phyloP scores from a whole-genome alignment of 1,140 invertebrate genomes.

The Gryon sp. region DNA sequence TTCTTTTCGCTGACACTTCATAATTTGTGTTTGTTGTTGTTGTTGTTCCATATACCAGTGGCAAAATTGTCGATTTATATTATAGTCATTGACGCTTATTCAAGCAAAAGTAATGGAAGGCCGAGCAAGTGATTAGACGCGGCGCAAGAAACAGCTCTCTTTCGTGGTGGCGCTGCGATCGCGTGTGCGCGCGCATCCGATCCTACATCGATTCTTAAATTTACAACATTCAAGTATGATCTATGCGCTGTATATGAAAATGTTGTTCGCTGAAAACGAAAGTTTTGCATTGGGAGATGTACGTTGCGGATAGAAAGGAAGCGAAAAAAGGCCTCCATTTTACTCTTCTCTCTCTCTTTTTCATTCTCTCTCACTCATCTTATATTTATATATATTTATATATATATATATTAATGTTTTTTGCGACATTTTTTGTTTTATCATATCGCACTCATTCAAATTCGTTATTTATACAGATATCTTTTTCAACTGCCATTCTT shows the following conservation, averaged over 20 bases:
- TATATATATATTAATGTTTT: neutral
- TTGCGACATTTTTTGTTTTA: neutral
- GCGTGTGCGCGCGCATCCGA: slow-evolving; percentile 19
- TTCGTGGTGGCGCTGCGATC: slow-evolving; percentile 19
- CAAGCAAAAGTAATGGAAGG: slow-evolving; percentile 61
- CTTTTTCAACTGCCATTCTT: too few relatives aligned
- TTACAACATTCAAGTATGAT: slow-evolving; percentile 62
- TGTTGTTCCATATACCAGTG: slow-evolving; percentile 35
- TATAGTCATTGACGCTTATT: slow-evolving; percentile 60
- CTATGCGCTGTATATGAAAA: slow-evolving; percentile 63
- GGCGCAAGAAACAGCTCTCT: slow-evolving; percentile 22
- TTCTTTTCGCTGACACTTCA: slow-evolving; percentile 42
- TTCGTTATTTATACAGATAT: slow-evolving; percentile 50
- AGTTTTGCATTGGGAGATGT: slow-evolving; percentile 49
- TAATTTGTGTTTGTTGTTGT: slow-evolving; percentile 22
- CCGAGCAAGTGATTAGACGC: slow-evolving; percentile 49
- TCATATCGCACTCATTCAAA: neutral
- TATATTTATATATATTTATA: neutral
- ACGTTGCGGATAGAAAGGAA: slow-evolving; percentile 60
- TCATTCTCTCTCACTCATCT: slow-evolving; percentile 1
- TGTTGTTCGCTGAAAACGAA: slow-evolving; percentile 44
- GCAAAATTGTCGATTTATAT: slow-evolving; percentile 51
- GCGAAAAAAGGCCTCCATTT: slow-evolving; percentile 58
- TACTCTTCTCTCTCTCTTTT: slow-evolving; percentile 15
- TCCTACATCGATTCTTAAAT: slow-evolving; percentile 59